A percentile compares a stretch with the other conserved stretches of the same genome.
phyloP scores from a whole-genome alignment of 2,888 invertebrate species.

The Punctoribates punctum region DNA sequence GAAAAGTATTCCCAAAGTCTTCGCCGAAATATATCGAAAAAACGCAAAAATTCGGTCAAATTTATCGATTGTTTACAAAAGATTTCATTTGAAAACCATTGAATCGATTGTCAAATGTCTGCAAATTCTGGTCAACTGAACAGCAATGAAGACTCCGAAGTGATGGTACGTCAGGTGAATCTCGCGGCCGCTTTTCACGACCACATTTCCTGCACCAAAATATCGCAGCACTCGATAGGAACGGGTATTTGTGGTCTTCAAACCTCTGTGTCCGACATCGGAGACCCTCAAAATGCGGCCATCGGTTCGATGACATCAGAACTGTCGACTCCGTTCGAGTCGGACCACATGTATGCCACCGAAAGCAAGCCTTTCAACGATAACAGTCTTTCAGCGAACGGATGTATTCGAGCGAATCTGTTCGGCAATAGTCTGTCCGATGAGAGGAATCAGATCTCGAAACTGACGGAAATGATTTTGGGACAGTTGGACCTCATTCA shows the following conservation, averaged over 20 bases:
- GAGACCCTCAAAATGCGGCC: neutral
- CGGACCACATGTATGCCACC: conserved; percentile 69
- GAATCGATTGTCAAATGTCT: conserved; percentile 1
- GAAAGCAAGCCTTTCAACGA: neutral
- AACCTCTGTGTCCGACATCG: conserved; percentile 9
- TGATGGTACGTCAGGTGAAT: conserved; percentile 44
- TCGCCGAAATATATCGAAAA: no score
- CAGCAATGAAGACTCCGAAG: neutral
- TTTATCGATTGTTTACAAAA: no score
- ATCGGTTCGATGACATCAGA: neutral
- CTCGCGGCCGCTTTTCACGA: conserved; percentile 49
- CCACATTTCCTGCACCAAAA: conserved; percentile 49
- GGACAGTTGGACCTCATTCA: conserved; percentile 82
- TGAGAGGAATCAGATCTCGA: conserved; percentile 8
- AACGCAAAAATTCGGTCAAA: no score
- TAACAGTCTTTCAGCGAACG: neutral
- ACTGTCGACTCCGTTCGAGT: conserved; percentile 58
- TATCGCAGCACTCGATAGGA: conserved; percentile 28
- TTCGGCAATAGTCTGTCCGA: neutral
- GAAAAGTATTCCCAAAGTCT: no score
- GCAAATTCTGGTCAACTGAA: neutral
- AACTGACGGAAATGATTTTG: conserved; percentile 66
- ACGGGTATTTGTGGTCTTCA: conserved; percentile 23
- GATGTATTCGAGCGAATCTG: neutral
- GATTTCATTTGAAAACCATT: neutral